These are phyloP conservation scores for Alloplasta piceator DNA, from an alignment of 2,888 invertebrate species.

Conservation along the genomic window DNA sequence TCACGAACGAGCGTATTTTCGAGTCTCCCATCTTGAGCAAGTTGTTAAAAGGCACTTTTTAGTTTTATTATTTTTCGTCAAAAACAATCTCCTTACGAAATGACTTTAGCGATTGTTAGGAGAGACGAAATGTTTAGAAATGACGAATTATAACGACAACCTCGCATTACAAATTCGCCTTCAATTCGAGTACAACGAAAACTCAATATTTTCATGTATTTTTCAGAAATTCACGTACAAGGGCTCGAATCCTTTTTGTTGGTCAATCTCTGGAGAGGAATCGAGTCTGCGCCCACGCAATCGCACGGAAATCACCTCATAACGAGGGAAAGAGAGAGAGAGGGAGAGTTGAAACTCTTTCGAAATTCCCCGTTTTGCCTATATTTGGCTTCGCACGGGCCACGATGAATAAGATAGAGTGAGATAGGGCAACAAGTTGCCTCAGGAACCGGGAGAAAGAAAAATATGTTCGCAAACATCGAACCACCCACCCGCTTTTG, in stretches of 20 bases:
- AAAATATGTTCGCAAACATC: slow-evolving; percentile 3
- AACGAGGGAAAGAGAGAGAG: background rate
- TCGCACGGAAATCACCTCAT: slow-evolving; percentile 52
- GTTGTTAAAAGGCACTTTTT: too few species aligned
- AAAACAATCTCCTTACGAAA: too few species aligned
- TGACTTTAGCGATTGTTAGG: too few species aligned
- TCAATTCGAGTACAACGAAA: too few species aligned
- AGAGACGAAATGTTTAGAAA: too few species aligned
- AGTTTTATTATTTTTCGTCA: too few species aligned
- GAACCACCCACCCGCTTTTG: slow-evolving; percentile 59
- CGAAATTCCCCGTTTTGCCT: slow-evolving; percentile 64
- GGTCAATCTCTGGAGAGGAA: slow-evolving; percentile 11
- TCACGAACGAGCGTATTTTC: too few species aligned
- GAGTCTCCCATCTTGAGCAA: too few species aligned
- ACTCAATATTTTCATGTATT: too few species aligned
- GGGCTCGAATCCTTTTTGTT: slow-evolving; percentile 41
- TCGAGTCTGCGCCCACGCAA: slow-evolving; percentile 57
- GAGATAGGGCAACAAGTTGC: slow-evolving; percentile 21
- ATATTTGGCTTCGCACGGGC: slow-evolving; percentile 63
- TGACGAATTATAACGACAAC: too few species aligned
- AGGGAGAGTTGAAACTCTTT: slow-evolving; percentile 29
- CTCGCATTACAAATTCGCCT: too few species aligned
- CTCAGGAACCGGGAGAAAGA: slow-evolving; percentile 24
- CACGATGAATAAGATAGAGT: slow-evolving; percentile 38
- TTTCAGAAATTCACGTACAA: background rate